Conservation (phyloP, 1,140 invertebrate genomes). For the Drosophila carrolli region DNA sequence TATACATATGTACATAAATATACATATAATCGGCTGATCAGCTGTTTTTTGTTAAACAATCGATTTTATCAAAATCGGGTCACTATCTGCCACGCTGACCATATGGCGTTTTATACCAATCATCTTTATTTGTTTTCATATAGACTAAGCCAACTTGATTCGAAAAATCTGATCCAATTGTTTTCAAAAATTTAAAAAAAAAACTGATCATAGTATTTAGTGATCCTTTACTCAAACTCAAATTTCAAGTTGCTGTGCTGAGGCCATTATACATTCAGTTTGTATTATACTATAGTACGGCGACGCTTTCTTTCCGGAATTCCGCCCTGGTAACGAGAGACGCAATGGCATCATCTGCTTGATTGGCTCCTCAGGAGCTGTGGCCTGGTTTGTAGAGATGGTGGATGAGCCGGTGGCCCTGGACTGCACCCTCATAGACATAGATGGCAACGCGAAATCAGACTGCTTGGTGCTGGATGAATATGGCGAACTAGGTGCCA, state of each 20-base stretch:
- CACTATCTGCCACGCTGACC: too few relatives aligned
- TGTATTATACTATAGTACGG: not conserved
- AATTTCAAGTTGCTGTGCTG: not conserved
- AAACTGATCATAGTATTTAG: not conserved
- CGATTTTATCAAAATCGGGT: too few relatives aligned
- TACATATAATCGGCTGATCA: too few relatives aligned
- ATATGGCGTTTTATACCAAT: too few relatives aligned
- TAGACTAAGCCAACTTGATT: too few relatives aligned
- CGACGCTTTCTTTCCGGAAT: constrained; percentile 87
- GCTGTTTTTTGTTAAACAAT: too few relatives aligned
- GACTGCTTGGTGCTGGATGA: constrained; percentile 90
- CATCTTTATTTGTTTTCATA: too few relatives aligned
- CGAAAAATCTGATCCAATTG: too few relatives aligned
- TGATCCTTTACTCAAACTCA: not conserved
- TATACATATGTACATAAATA: too few relatives aligned
- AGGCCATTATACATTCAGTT: not conserved
- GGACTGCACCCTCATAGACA: constrained; percentile 89
- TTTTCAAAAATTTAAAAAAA: too few relatives aligned
- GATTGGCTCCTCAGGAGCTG: constrained; percentile 87
- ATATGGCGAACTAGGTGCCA: constrained; percentile 88
- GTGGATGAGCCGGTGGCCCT: constrained; percentile 88
- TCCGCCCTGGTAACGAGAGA: constrained; percentile 84
- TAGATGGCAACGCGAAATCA: constrained; percentile 88
- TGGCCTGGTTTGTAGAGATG: constrained; percentile 88
- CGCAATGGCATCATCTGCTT: constrained; percentile 87